Conservation (phyloP, 2,113 vertebrate genomes). For the Baryphthengus martii region DNA sequence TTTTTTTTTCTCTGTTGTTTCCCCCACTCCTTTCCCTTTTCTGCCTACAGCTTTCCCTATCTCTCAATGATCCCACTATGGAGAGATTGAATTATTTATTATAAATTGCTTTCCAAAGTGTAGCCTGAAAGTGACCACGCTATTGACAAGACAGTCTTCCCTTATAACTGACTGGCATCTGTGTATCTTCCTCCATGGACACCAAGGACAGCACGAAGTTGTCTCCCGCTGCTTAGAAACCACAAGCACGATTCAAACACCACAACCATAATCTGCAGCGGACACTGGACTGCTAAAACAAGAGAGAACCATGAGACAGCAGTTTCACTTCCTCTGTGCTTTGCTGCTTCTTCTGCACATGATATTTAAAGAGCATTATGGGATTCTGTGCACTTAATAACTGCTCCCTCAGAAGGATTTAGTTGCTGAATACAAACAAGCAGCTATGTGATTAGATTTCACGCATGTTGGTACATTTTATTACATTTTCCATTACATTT, state of each 20-base stretch:
- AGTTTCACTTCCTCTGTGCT: slow-evolving; percentile 1
- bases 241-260: not conserved
- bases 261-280: accelerated
- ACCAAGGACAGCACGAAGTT: not conserved
- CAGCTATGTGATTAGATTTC: not conserved
- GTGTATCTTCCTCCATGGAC: not conserved
- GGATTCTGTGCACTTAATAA: slow-evolving; percentile 46
- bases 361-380: slow-evolving; percentile 64
- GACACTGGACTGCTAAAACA: not conserved
- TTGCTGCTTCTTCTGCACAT: not conserved
- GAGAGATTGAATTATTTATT: not conserved
- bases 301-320: slow-evolving; percentile 14
- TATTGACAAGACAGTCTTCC: not conserved
- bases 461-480: slow-evolving; percentile 33
- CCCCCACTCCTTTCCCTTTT: accelerated
- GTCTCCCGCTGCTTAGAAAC: not conserved
- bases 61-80: not conserved
- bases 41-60: not conserved
- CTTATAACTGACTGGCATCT: accelerated
- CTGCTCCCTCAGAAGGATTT: not conserved
- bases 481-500: not conserved
- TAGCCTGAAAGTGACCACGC: not conserved
- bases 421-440: slow-evolving; percentile 40
- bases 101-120: not conserved
- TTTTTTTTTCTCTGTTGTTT: not conserved